Conservation (phyloP, 1,140 invertebrate genomes). For the Contarinia nasturtii region DNA sequence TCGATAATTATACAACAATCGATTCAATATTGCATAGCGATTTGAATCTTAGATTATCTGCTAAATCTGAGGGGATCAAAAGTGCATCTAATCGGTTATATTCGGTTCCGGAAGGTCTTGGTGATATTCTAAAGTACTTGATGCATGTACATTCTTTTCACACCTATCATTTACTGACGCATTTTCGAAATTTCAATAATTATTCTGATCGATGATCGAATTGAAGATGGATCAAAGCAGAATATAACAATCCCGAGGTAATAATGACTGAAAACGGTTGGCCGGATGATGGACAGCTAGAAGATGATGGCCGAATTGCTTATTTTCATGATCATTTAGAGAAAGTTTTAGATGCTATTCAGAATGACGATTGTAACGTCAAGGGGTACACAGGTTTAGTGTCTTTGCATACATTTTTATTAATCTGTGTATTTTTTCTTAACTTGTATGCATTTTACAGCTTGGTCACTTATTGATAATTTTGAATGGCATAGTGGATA, state of each 20-base stretch:
- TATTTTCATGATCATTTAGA: conserved; percentile 9
- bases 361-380: not conserved
- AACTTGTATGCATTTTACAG: too few relatives aligned
- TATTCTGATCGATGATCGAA: conserved; percentile 14
- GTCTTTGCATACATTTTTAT: conserved; percentile 43
- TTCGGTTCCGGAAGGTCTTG: not conserved
- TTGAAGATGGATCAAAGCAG: conserved; percentile 37
- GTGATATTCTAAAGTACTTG: conserved; percentile 14
- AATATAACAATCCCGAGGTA: conserved; percentile 38
- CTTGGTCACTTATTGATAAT: conserved; percentile 62
- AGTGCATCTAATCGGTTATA: conserved; percentile 9
- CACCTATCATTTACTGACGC: conserved; percentile 16
- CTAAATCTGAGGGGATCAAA: conserved; percentile 14
- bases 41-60: too few relatives aligned
- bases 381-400: conserved; percentile 31
- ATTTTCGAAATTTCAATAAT: not conserved
- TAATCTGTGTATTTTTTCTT: too few relatives aligned
- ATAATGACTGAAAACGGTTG: conserved; percentile 54
- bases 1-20: conserved; percentile 4
- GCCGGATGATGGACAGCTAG: conserved; percentile 26
- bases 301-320: conserved; percentile 29
- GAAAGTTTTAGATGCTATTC: not conserved
- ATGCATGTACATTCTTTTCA: conserved; percentile 24
- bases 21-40: too few relatives aligned
- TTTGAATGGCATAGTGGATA: conserved; percentile 55